Evolutionary conservation across 2,797 vertebrate species (phyloP), one percentile per base, ranked within the genome.

Genomic region (Artibeus jamaicensis): DNA sequence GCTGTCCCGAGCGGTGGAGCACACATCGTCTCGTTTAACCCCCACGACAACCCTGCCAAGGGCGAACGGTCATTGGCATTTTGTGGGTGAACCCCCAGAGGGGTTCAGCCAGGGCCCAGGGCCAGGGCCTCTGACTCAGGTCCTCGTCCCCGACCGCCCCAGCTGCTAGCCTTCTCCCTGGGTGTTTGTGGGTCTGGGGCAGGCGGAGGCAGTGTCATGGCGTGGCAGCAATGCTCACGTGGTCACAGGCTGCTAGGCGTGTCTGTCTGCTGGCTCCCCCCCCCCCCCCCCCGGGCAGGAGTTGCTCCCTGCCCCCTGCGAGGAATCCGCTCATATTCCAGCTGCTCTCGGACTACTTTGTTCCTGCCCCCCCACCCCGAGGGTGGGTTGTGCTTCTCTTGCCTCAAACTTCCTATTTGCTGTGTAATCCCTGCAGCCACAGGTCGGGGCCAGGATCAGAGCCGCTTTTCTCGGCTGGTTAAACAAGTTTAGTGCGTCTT

Each of bases 21-120:
- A 1, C 0, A 1, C 0, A 1, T 7, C 19, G 1, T 15, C 65
- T 15, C 67, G 2, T 2, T 1, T 11, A 6, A 34, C 5, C 9
- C 76, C 37, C 29, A 7, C 82, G 4, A 1, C 1, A 6, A 5
- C 18, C 34, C 44, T 1, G 0, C 32, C 29, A 2, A 50, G 53
- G 1, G 1, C 0, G 1, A 6, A 1, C 5, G 16, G 18, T 5
- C 5, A 10, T 1, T 2, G 34, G 19, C 10, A n/a, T 78, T 32
- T 18, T n/a, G 4, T 4, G 29, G 57, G 16, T 0, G 4, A 76
- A 21, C 18, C 10, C 62, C 5, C 9, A 3, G 55, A 21, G 62
- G 22, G 50, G 22, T 70, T 83, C 1, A 0, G 76, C 39, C 1
- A 2, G 15, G 32, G 18, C 12, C 11, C 9, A 21, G 9, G 22